phyloP scores from a whole-genome alignment of 1,140 invertebrate genomes.

The Hyposmocoma kahamanoa region DNA sequence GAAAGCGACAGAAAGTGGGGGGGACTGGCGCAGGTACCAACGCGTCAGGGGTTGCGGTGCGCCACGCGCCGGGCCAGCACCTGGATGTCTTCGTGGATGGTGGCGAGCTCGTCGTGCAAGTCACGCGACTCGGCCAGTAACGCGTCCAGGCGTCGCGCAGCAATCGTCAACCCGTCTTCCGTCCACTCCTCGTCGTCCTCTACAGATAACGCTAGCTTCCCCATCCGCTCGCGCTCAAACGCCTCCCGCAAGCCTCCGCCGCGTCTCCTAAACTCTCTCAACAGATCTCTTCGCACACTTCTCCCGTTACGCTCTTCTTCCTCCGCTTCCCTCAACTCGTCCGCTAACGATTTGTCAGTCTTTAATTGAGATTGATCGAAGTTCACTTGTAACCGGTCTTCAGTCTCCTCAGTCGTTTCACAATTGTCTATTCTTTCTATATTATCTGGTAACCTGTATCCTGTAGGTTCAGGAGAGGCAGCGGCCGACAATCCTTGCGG shows the following conservation, averaged over 20 bases:
- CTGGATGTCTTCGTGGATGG: conserved; percentile 68
- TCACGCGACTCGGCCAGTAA: conserved; percentile 62
- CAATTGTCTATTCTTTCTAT: background rate
- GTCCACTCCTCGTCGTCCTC: conserved; percentile 59
- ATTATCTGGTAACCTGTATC: background rate
- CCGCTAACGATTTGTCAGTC: conserved; percentile 43
- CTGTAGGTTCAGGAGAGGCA: conserved; percentile 19
- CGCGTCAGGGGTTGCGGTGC: conserved; percentile 54
- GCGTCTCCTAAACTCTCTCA: conserved; percentile 37
- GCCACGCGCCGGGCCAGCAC: conserved; percentile 62
- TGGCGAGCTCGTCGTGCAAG: conserved; percentile 61
- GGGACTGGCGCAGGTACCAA: conserved; percentile 50
- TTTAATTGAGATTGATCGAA: conserved; percentile 1
- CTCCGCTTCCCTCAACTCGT: conserved; percentile 58
- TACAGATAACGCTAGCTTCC: conserved; percentile 58
- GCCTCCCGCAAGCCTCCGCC: conserved; percentile 37
- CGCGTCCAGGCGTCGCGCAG: conserved; percentile 53
- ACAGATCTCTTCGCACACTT: conserved; percentile 29
- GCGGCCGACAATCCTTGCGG: conserved; percentile 21
- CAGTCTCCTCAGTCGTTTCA: background rate
- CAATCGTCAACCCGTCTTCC: conserved; percentile 39
- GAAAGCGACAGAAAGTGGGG: conserved; percentile 18
- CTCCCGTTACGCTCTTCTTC: conserved; percentile 41
- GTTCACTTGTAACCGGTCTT: conserved; percentile 1
- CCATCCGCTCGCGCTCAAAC: conserved; percentile 56